phyloP scores from a whole-genome alignment of 2,797 vertebrate species.

The Mormyrops boulengeri region DNA sequence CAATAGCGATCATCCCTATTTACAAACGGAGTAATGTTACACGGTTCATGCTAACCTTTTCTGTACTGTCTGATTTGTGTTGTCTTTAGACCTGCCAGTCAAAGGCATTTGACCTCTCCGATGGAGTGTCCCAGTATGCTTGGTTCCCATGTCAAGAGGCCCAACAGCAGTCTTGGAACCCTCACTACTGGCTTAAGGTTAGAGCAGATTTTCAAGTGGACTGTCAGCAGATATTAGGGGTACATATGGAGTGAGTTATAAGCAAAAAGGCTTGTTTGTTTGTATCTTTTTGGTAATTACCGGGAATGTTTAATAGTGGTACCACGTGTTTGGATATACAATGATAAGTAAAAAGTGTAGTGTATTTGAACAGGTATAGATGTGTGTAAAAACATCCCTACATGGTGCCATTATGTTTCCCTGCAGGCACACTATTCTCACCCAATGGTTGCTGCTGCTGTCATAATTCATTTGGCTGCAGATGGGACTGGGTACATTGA shows the following conservation, averaged over 20 bases:
- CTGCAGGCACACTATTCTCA: constrained; percentile 69
- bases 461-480: constrained; percentile 74
- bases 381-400: not conserved
- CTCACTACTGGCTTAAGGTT: constrained; percentile 74
- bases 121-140: constrained; percentile 69
- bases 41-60: not conserved
- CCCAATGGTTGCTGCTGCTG: constrained; percentile 75
- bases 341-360: not conserved
- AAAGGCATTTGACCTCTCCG: constrained; percentile 68
- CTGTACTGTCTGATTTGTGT: not conserved
- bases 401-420: not conserved
- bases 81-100: constrained; percentile 65
- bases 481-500: constrained; percentile 74
- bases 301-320: not conserved
- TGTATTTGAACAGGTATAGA: not conserved
- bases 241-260: not conserved
- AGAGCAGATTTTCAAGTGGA: constrained; percentile 21
- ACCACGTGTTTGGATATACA: not conserved
- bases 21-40: not conserved
- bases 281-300: not conserved
- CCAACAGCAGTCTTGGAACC: constrained; percentile 52
- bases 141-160: constrained; percentile 72
- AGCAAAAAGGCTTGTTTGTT: not conserved
- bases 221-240: not conserved
- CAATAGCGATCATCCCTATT: not conserved